phyloP scores from a whole-genome alignment of 2,888 invertebrate species.

The Amblyjoppa proteus region DNA sequence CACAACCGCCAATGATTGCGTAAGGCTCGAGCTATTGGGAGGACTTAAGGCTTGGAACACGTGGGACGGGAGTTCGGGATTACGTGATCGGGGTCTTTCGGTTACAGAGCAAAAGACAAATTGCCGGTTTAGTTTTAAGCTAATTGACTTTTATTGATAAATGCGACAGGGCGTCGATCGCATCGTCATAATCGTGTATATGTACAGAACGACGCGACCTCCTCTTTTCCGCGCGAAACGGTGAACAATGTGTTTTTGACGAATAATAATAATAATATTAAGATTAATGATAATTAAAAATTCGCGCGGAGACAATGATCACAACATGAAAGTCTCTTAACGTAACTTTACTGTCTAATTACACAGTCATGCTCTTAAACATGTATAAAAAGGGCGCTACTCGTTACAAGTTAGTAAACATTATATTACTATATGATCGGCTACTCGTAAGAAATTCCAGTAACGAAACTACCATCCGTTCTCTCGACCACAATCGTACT shows the following conservation, averaged over 20 bases:
- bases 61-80: slow-evolving; percentile 50
- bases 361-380: slow-evolving; percentile 52
- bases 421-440: slow-evolving; percentile 26
- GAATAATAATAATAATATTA: slow-evolving; percentile 28
- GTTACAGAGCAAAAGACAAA: slow-evolving; percentile 36
- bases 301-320: slow-evolving; percentile 10
- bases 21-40: slow-evolving; percentile 34
- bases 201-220: slow-evolving; percentile 13
- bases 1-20: slow-evolving; percentile 56
- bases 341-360: slow-evolving; percentile 47
- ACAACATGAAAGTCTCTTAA: slow-evolving; percentile 12
- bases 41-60: slow-evolving; percentile 36
- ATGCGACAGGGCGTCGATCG: slow-evolving; percentile 41
- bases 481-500: background rate
- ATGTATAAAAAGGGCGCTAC: slow-evolving; percentile 47
- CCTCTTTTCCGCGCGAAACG: slow-evolving; percentile 5
- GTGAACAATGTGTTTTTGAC: background rate
- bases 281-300: background rate
- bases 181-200: slow-evolving; percentile 12
- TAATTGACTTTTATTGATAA: slow-evolving; percentile 61
- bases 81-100: slow-evolving; percentile 48
- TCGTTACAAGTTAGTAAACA: slow-evolving; percentile 19
- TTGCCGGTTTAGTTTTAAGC: slow-evolving; percentile 37
- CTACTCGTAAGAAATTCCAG: slow-evolving; percentile 41
- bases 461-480: slow-evolving; percentile 38